Evolutionary conservation across 1,140 invertebrate genomes (phyloP), one percentile per base, ranked within the genome.

Genomic region (Gryon sp.): DNA sequence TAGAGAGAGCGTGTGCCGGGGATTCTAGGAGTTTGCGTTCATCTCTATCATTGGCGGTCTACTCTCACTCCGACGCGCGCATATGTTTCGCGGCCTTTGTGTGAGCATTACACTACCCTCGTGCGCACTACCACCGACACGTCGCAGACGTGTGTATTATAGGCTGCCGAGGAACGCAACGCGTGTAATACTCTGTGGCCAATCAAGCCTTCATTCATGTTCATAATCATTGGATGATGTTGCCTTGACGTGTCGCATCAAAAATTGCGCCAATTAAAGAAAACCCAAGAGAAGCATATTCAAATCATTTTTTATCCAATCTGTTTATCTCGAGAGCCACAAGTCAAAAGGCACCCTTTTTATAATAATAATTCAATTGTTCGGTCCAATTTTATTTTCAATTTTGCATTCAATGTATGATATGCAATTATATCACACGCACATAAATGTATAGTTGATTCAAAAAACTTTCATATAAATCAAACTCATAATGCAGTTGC

Each of bases 171-270:
- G 48, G 60, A 65, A 36, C 40, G 65, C 36, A 40, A 69, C 50
- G 45, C 43, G 57, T 72, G 53, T 73, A 74, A 75, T 65, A 11
- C 46, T 69, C 15, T 45, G 60, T 68, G 76, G 76, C 80, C 82
- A 84, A 86, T 84, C 83, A 84, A 79, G 68, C 78, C 80, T 82
- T 83, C 81, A 86, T 86, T 84, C 82, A 83, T 65, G 66, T n/a
- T 48, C 57, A 50, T 72, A 83, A 83, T 84, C 74, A 82, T 68
- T 62, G 80, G 81, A 86, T 83, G 81, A 84, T 66, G 73, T n/a
- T n/a, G 76, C 80, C n/a, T n/a, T n/a, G 81, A 83, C 81, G 83
- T 83, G 81, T 57, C 34, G 19, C 52, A 11, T 28, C 36, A 74
- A 63, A 63, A 70, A 78, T 59, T 40, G 36, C 14, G 36, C 11